These are phyloP conservation scores for Phalanger gymnotis DNA, from an alignment of 2,797 vertebrate genomes.

Conservation along the genomic window DNA sequence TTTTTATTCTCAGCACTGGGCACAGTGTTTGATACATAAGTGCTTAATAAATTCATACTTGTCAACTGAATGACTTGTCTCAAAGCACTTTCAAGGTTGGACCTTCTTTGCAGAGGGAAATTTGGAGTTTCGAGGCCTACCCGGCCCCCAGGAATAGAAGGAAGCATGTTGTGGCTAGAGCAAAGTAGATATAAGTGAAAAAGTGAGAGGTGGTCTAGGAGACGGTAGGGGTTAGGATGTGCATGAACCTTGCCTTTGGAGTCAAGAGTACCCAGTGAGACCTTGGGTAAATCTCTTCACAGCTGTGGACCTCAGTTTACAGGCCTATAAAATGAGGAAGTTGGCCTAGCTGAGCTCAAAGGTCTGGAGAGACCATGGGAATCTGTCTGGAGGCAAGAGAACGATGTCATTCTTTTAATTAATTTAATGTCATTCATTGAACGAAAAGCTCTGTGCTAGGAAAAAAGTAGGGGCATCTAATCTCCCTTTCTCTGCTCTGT, in stretches of 20 bases:
- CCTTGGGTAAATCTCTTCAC: background rate
- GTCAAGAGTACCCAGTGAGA: background rate
- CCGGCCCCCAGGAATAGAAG: constrained; percentile 16
- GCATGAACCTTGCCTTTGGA: background rate
- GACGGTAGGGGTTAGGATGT: background rate
- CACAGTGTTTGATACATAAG: background rate
- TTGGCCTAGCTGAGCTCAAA: background rate
- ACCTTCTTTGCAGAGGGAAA: background rate
- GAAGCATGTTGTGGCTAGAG: background rate
- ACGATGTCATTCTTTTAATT: background rate
- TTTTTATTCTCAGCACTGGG: background rate
- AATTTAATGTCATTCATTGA: background rate
- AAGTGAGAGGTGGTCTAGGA: constrained; percentile 17
- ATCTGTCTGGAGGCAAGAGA: background rate
- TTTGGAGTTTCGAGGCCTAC: background rate
- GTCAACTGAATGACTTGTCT: background rate
- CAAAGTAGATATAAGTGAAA: background rate
- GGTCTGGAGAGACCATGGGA: background rate
- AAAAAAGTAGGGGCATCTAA: too few relatives aligned
- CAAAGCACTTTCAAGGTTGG: background rate
- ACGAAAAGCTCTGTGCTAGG: background rate
- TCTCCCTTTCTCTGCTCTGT: background rate
- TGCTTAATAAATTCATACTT: background rate
- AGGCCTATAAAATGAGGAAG: background rate
- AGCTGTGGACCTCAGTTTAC: background rate